Percentiles rank a stretch among this genome's conserved stretches.
Evolutionary conservation across 2,797 vertebrate genomes (phyloP).

Genomic region (Neosalanx taihuensis): DNA sequence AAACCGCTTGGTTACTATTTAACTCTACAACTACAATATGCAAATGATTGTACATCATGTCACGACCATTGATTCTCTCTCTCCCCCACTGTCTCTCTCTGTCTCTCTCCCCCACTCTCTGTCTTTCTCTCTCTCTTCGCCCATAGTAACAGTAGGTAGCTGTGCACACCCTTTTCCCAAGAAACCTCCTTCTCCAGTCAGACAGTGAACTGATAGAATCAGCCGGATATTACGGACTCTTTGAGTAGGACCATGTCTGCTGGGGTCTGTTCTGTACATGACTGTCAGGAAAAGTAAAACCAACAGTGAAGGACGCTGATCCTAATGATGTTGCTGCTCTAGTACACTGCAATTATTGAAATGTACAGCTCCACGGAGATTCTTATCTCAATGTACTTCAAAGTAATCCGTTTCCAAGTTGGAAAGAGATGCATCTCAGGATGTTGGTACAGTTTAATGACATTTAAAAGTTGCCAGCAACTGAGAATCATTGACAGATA

Average conservation of each 20-base stretch:
- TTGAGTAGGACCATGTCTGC: background rate
- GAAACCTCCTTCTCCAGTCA: background rate
- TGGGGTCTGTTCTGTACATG: background rate
- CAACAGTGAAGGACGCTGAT: constrained; percentile 1
- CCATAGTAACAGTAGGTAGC: background rate
- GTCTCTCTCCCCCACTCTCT: too few species aligned
- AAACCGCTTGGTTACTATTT: background rate
- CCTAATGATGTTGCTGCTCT: background rate
- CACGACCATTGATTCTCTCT: too few species aligned
- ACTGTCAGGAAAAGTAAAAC: constrained; percentile 6
- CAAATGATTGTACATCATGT: too few species aligned
- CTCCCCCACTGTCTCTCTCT: too few species aligned
- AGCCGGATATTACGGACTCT: background rate
- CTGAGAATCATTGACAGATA: too few species aligned
- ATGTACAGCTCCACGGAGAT: background rate
- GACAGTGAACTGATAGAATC: constrained; percentile 5
- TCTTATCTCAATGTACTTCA: constrained; percentile 1
- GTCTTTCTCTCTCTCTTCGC: background rate
- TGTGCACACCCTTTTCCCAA: background rate
- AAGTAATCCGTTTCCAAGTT: background rate
- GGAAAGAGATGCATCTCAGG: background rate
- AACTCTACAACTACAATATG: too few species aligned
- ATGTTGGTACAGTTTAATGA: background rate
- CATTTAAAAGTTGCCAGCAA: too few species aligned
- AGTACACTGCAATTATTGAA: background rate